Conservation (phyloP, 2,113 vertebrate genomes). For the Rostratula benghalensis region DNA sequence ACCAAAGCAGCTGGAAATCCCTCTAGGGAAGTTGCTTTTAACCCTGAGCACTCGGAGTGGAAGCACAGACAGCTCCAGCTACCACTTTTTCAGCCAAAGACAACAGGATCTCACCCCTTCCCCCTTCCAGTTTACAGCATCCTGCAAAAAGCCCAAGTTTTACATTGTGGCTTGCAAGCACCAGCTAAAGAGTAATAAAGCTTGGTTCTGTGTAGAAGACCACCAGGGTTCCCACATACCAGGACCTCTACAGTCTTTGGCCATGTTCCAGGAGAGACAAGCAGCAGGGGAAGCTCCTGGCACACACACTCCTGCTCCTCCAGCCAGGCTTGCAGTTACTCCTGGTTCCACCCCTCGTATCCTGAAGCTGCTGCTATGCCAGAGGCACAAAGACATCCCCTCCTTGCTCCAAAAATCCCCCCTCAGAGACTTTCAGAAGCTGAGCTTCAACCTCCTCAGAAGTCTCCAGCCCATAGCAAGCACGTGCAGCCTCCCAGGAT, state of each 20-base stretch:
- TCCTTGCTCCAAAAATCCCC: too few relatives aligned
- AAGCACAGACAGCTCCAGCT: not conserved
- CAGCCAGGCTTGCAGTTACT: not conserved
- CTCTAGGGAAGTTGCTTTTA: not conserved
- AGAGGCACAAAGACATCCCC: not conserved
- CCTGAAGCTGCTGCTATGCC: not conserved
- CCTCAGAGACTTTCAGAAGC: not conserved
- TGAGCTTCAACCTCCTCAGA: not conserved
- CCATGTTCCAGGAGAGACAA: not conserved
- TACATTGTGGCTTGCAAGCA: not conserved
- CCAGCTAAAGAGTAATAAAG: not conserved
- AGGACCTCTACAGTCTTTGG: not conserved
- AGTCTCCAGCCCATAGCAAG: not conserved
- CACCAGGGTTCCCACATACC: not conserved
- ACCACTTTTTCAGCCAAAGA: not conserved
- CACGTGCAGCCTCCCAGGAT: rapidly evolving
- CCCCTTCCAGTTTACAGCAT: too few relatives aligned
- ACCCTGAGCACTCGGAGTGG: rapidly evolving
- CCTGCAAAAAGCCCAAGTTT: not conserved
- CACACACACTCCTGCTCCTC: not conserved
- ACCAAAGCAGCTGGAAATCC: not conserved
- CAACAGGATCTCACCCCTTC: not conserved
- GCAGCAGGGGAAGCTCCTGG: not conserved
- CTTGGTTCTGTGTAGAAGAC: not conserved
- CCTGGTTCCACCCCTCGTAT: not conserved